phyloP scores from a whole-genome alignment of 2,113 vertebrate genomes.

The Labrus mixtus region DNA sequence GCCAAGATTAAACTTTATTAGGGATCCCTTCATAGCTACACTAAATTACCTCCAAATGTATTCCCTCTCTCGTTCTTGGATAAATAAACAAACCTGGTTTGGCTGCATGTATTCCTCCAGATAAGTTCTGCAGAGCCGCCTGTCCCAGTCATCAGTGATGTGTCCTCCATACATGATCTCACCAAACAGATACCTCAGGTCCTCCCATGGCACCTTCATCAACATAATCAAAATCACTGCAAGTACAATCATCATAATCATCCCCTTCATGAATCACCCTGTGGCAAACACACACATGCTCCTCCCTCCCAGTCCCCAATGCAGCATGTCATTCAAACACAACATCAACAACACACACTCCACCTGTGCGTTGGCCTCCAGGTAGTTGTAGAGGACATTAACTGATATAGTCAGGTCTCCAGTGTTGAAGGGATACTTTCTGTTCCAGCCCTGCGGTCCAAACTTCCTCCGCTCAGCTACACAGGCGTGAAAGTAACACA shows the following conservation, averaged over 20 bases:
- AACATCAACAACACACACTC: neutral
- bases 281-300: no score
- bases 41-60: neutral
- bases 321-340: neutral
- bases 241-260: neutral
- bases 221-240: conserved; percentile 24
- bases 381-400: conserved; percentile 87
- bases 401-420: conserved; percentile 89
- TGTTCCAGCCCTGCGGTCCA: conserved; percentile 87
- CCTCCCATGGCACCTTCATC: conserved; percentile 86
- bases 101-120: conserved; percentile 90
- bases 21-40: no score
- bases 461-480: conserved; percentile 87
- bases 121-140: conserved; percentile 86
- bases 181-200: conserved; percentile 87
- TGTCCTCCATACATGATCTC: conserved; percentile 90
- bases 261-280: neutral
- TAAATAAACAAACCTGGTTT: conserved; percentile 79
- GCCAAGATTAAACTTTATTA: neutral
- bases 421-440: conserved; percentile 87
- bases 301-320: neutral
- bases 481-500: conserved; percentile 88
- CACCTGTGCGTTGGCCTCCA: conserved; percentile 88
- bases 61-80: neutral
- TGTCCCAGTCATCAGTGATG: conserved; percentile 89